A percentile compares a stretch with the other conserved stretches of the same genome.
These are phyloP conservation scores for Taxidea taxus DNA, from an alignment of 2,113 vertebrate genomes.

Conservation along the genomic window DNA sequence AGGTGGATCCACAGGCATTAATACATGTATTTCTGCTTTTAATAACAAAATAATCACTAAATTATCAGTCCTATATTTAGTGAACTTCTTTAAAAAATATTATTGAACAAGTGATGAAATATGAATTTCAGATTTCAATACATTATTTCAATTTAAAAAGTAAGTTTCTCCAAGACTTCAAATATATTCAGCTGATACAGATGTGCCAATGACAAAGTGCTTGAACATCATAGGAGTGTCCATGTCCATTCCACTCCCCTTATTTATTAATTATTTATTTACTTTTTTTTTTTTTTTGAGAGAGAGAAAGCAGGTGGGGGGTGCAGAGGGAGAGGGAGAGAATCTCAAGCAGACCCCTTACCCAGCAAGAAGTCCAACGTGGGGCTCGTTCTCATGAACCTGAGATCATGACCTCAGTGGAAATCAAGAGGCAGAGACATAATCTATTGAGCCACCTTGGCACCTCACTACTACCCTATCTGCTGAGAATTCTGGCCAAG, in stretches of 20 bases:
- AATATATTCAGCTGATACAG: background rate
- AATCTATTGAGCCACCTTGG: background rate
- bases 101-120: slow-evolving; percentile 2
- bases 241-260: background rate
- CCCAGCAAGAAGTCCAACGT: background rate
- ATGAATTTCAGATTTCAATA: background rate
- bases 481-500: background rate
- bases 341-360: background rate
- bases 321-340: background rate
- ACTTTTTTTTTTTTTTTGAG: too few relatives aligned
- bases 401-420: background rate
- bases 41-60: background rate
- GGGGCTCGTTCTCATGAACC: background rate
- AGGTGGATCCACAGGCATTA: background rate
- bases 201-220: background rate
- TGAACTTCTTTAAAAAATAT: background rate
- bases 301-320: background rate
- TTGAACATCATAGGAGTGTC: background rate
- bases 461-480: background rate
- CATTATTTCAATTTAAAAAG: background rate
- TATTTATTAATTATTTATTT: background rate
- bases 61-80: background rate
- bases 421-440: background rate
- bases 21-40: background rate
- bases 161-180: background rate